These are phyloP conservation scores for Chrysochloris asiatica DNA, from an alignment of 2,113 vertebrate species.

Conservation along the genomic window DNA sequence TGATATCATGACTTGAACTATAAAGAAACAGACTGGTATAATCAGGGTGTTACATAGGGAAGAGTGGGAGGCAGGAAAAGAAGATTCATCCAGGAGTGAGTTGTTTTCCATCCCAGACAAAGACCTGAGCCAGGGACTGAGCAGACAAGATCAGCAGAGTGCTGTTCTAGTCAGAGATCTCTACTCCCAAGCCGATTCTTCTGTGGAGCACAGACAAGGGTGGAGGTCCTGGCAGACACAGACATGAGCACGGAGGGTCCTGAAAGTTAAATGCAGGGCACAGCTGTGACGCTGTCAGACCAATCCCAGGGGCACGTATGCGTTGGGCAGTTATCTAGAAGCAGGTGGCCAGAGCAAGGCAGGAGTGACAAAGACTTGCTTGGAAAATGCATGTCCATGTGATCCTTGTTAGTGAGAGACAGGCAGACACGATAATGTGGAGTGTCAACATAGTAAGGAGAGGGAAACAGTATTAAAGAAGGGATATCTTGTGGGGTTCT, in stretches of 20 bases:
- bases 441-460: neutral
- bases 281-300: neutral
- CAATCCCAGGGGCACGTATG: neutral
- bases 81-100: neutral
- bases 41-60: neutral
- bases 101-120: neutral
- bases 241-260: neutral
- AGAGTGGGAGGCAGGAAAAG: neutral
- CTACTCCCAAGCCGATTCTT: neutral
- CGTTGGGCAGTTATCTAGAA: neutral
- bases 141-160: neutral
- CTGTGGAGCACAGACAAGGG: neutral
- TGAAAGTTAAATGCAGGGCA: neutral
- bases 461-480: neutral
- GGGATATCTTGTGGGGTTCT: neutral
- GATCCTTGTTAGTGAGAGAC: neutral
- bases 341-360: neutral
- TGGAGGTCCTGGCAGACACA: neutral
- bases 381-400: neutral
- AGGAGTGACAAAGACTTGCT: neutral
- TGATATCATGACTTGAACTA: neutral
- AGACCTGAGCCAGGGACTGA: neutral
- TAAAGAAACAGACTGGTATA: neutral
- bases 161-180: neutral
- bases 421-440: neutral